Evolutionary conservation across 2,797 vertebrate genomes (phyloP), one percentile per base, ranked within the genome.

Genomic region (Chelon labrosus): DNA sequence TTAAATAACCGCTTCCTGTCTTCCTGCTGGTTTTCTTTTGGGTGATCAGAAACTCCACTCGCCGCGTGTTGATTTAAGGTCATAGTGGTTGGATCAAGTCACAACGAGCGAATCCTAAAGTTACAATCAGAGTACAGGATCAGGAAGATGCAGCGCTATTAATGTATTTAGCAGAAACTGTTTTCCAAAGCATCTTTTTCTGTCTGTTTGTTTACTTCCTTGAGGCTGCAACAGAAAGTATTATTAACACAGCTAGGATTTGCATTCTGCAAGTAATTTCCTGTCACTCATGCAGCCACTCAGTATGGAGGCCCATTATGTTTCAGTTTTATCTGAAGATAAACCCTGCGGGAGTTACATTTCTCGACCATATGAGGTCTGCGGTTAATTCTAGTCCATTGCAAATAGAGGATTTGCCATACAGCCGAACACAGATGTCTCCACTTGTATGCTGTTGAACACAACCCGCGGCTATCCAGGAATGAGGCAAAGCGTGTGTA

Each of bases 261-360:
- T 66, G 51, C 60, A 75, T 80, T 65, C 72, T 71, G 35, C 13
- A 10, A 17, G 35, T 3, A 73, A 54, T 55, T 46, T 50, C 6
- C 39, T 22, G 17, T 37, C 7, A 16, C 37, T 63, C 13, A 17
- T 50, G 51, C 7, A 25, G 62, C 56, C 9, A 7, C 57, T 47
- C 41, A 42, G 53, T 57, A 53, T 53, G 46, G 46, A 70, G 38
- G 66, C 27, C 46, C 39, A 64, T 61, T 65, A 49, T 0, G 0
- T 41, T 55, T 47, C 20, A 38, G 38, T 77, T 46, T 20, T 39
- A 41, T 38, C 51, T 13, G 0, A 8, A 62, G 62, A 70, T 41
- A 56, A 52, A 42, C 42, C 46, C 46, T 19, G 39, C 3, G 7
- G 17, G 44, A 57, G 19, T n/a, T 35, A 17, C 22, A 47, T 42